A percentile compares a stretch with the other conserved stretches of the same genome.
These are phyloP conservation scores for Drosophila macrospina DNA, from an alignment of 2,888 invertebrate genomes.

Conservation along the genomic window DNA sequence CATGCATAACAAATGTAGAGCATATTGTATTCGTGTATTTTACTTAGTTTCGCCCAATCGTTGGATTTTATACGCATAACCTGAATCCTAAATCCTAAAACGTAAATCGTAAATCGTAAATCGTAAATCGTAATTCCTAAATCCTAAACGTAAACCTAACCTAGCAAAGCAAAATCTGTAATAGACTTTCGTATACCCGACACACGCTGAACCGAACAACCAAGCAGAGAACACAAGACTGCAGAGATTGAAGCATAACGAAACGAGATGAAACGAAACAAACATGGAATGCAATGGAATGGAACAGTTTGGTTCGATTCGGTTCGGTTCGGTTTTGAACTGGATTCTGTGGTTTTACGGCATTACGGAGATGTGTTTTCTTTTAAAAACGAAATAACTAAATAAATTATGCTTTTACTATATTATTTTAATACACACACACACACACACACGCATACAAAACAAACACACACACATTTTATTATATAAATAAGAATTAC, in stretches of 20 bases:
- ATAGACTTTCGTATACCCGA: conserved; percentile 5
- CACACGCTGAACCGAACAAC: conserved; percentile 24
- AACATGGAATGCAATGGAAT: neutral
- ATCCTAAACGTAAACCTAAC: conserved; percentile 29
- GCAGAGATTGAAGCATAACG: conserved; percentile 20
- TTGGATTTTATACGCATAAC: conserved; percentile 14
- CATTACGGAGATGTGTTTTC: conserved; percentile 44
- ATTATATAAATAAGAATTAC: conserved; percentile 23
- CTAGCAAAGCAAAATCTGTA: conserved; percentile 14
- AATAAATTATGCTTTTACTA: conserved; percentile 65
- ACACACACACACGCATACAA: conserved; percentile 16
- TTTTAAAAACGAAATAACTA: conserved; percentile 39
- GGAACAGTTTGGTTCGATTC: conserved; percentile 39
- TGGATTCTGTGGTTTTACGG: conserved; percentile 51
- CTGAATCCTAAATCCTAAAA: conserved; percentile 28
- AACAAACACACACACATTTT: conserved; percentile 25
- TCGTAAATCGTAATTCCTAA: neutral
- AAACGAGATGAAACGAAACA: conserved; percentile 1
- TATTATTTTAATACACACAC: conserved; percentile 37
- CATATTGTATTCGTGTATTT: conserved; percentile 26
- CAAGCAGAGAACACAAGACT: conserved; percentile 46
- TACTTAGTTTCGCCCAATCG: conserved; percentile 13
- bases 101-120: conserved; percentile 2
- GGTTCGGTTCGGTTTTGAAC: conserved; percentile 29
- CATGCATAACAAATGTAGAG: conserved; percentile 55